Evolutionary conservation across 2,113 vertebrate species (phyloP), one percentile per base, ranked within the genome.

Genomic region (Triplophysa tibetana): DNA sequence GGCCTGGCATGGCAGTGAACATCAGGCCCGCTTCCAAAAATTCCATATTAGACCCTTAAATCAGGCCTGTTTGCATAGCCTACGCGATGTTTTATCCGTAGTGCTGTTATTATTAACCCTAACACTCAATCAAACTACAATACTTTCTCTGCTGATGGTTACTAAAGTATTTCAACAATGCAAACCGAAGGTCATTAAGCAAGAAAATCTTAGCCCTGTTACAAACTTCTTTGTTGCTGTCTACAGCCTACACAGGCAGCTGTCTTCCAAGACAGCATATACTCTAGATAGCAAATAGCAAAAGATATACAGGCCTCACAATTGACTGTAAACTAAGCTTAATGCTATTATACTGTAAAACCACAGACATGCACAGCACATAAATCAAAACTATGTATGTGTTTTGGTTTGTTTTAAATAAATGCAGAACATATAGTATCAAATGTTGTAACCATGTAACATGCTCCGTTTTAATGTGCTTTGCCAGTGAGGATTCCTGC

Each of bases 401-500:
- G 50, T 52, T 52, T 4, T 50, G 11, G 48, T 17, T 52, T 13
- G 43, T 48, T 50, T 69, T 70, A 48, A 29, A 48, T 24, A 45
- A 5, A 17, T 69, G 45, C 21, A 50, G 21, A 69, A 52, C 24
- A 70, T 24, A 17, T 21, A 41, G 26, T 45, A 29, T 45, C 58
- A 68, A 23, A 58, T 72, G 86, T 84, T 76, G 79, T 67, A 24
- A 69, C 56, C 45, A 84, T 82, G 72, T 81, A 80, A 88, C 86
- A 83, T 85, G 82, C 89, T 86, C 81, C 19, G 13, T 38, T 60
- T 58, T 66, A 64, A 77, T 82, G 63, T 70, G 62, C 52, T 76
- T 62, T 88, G 43, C 43, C 75, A 85, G 41, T 70, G 48, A 85
- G 75, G 75, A 77, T 79, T 89, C 86, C 86, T 82, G 84, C 64